Conservation (phyloP, 2,113 vertebrate species). For the Carassius gibelio region DNA sequence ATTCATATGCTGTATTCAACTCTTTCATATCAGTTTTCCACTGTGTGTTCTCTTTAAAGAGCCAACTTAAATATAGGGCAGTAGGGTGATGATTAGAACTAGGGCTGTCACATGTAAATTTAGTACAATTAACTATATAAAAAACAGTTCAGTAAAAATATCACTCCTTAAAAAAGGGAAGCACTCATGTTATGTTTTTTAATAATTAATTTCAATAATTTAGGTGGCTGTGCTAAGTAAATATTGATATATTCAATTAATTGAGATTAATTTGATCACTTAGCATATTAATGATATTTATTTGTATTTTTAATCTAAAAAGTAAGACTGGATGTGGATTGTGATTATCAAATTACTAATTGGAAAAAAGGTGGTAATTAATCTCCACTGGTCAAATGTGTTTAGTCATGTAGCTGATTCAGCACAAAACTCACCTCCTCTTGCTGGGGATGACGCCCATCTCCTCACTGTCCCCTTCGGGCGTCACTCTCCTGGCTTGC, state of each 20-base stretch:
- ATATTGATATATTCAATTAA: neutral
- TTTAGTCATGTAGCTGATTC: neutral
- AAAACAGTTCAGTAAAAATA: neutral
- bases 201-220: neutral
- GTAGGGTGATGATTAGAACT: neutral
- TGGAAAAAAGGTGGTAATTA: neutral
- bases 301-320: neutral
- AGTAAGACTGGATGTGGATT: neutral
- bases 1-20: neutral
- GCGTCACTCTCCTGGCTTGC: slow-evolving; percentile 89
- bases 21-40: neutral
- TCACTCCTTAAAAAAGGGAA: neutral
- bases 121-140: neutral
- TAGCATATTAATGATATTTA: neutral
- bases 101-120: neutral
- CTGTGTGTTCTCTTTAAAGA: neutral
- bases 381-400: neutral
- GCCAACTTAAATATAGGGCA: slow-evolving; percentile 5
- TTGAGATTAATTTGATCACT: neutral
- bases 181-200: neutral
- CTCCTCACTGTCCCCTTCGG: slow-evolving; percentile 94
- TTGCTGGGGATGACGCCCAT: slow-evolving; percentile 98
- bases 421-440: slow-evolving; percentile 78
- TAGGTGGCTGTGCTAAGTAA: neutral
- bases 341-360: neutral